A percentile compares a stretch with the other conserved stretches of the same genome.
Evolutionary conservation across 2,113 vertebrate genomes (phyloP).

Genomic region (Percopsis transmontana): DNA sequence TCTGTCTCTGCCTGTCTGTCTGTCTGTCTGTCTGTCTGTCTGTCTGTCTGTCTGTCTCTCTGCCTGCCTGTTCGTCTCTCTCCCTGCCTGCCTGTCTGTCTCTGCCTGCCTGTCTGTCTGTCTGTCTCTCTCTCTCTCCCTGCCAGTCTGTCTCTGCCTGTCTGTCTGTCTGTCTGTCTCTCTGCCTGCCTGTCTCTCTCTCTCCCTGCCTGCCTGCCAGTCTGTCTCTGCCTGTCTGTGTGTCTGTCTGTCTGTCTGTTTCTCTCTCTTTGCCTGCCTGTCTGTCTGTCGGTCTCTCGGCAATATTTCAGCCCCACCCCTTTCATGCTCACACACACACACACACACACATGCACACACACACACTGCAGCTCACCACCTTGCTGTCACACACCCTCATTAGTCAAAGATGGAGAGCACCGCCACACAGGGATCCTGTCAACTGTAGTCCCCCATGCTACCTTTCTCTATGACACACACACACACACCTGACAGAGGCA

Average conservation of each 20-base stretch:
- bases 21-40: too few relatives aligned
- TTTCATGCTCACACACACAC: not conserved
- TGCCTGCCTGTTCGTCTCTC: too few relatives aligned
- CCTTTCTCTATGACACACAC: slow-evolving; percentile 9
- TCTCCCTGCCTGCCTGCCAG: not conserved
- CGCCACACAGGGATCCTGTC: slow-evolving; percentile 8
- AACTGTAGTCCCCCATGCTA: not conserved
- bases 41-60: too few relatives aligned
- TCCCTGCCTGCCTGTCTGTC: too few relatives aligned
- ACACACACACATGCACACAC: slow-evolving; percentile 2
- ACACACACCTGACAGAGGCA: not conserved
- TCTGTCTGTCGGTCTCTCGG: not conserved
- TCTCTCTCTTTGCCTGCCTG: not conserved
- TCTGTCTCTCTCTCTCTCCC: not conserved
- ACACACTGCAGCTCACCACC: not conserved
- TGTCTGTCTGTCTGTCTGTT: slow-evolving; percentile 17
- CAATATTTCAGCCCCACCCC: too few relatives aligned
- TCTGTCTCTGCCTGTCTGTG: not conserved
- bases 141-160: not conserved
- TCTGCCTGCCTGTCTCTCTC: not conserved
- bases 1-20: too few relatives aligned
- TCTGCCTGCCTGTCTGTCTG: too few relatives aligned
- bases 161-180: not conserved
- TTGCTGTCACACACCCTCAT: slow-evolving; percentile 33
- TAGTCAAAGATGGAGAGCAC: slow-evolving; percentile 32